Percentiles rank a stretch among this genome's conserved stretches.
Evolutionary conservation across 2,113 vertebrate species (phyloP).

Genomic region (Hoplias malabaricus): DNA sequence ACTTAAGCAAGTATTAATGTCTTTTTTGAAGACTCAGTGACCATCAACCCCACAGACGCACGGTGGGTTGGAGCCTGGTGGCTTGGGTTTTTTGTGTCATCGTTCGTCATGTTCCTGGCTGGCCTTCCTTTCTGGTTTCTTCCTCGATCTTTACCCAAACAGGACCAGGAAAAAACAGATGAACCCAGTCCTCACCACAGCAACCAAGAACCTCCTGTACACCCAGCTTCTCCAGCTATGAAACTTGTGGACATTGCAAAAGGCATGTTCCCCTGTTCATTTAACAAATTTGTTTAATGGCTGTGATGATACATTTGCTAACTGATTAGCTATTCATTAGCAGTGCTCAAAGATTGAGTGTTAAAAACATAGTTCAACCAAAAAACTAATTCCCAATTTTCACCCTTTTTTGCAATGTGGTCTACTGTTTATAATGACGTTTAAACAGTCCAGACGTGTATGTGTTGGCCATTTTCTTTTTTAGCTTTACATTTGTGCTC

Average conservation of each 20-base stretch:
- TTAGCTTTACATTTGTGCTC: too few relatives aligned
- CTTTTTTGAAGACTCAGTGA: slow-evolving; percentile 75
- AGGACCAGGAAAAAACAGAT: slow-evolving; percentile 40
- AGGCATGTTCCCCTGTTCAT: slow-evolving; percentile 52
- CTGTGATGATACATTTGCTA: not conserved
- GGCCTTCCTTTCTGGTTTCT: slow-evolving; percentile 90
- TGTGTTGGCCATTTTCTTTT: too few relatives aligned
- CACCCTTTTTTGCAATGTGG: too few relatives aligned
- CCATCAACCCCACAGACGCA: slow-evolving; percentile 84
- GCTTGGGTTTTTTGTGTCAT: slow-evolving; percentile 82
- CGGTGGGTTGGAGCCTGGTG: slow-evolving; percentile 98
- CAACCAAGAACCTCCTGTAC: not conserved
- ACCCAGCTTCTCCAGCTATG: slow-evolving; percentile 27
- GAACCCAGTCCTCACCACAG: not conserved
- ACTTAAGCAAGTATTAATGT: not conserved
- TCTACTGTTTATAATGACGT: too few relatives aligned
- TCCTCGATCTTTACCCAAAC: slow-evolving; percentile 73
- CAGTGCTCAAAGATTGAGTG: too few relatives aligned
- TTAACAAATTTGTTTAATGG: not conserved
- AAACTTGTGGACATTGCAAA: slow-evolving; percentile 66
- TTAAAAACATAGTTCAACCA: too few relatives aligned
- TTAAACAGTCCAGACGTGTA: too few relatives aligned
- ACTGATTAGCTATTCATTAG: not conserved
- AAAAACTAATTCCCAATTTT: too few relatives aligned
- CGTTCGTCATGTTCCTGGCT: slow-evolving; percentile 67